phyloP scores from a whole-genome alignment of 2,113 vertebrate genomes.

The Etheostoma cragini region DNA sequence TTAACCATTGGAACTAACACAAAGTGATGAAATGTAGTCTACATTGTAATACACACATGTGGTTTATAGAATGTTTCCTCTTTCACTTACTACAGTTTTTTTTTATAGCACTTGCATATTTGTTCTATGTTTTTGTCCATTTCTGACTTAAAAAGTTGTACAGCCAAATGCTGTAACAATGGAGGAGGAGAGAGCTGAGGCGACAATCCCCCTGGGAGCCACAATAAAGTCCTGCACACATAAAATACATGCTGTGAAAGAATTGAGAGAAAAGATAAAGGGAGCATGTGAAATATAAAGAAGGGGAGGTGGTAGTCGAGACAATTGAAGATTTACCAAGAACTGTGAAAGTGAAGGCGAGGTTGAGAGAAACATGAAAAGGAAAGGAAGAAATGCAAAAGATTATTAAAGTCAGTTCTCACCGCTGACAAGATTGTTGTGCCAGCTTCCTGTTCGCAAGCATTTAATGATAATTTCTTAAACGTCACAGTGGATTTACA shows the following conservation, averaged over 20 bases:
- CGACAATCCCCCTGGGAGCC: constrained; percentile 67
- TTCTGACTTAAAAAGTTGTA: constrained; percentile 32
- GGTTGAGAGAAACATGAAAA: neutral
- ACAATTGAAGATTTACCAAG: constrained; percentile 4
- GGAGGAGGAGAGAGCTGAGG: constrained; percentile 31
- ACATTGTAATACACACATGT: neutral
- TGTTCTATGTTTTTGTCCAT: neutral
- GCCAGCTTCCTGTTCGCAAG: neutral
- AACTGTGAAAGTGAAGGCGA: neutral
- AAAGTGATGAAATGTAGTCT: neutral
- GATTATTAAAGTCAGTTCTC: neutral
- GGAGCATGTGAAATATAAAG: constrained; percentile 13
- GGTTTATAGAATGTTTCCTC: neutral
- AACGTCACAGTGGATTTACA: neutral
- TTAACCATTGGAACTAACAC: neutral
- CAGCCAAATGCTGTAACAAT: constrained; percentile 48
- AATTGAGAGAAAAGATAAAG: constrained; percentile 9
- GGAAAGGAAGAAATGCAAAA: neutral
- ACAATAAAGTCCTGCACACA: constrained; percentile 65
- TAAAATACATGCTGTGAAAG: constrained; percentile 55
- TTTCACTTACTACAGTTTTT: neutral
- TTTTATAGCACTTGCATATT: neutral
- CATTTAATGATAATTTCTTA: neutral
- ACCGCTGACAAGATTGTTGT: neutral
- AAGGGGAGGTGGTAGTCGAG: neutral